Evolutionary conservation across 2,797 vertebrate species (phyloP), one percentile per base, ranked within the genome.

Genomic region (Pseudochaenichthys georgianus): DNA sequence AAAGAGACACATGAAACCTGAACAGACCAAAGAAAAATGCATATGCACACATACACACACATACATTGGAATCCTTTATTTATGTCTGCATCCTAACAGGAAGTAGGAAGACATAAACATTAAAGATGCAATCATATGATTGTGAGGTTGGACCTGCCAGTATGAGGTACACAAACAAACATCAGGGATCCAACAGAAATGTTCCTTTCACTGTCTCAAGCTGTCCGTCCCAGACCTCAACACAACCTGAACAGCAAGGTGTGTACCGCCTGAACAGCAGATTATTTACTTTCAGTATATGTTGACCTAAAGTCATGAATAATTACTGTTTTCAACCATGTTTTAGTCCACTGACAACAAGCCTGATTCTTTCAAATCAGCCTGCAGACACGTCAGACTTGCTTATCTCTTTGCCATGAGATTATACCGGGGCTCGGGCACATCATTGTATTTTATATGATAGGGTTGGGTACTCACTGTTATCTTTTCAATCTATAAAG

Each of bases 11-110:
- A 23, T 59, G 11, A 68, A 52, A 15, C 31, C 41, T 38, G 0
- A 58, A 55, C n/a, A 46, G 34, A 15, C 0, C 41, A 5, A 52
- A 68, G 34, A 67, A n/a, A 31, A 59, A 8, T 16, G 21, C 43
- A 68, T 15, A 38, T 38, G 34, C 34, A 38, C 34, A 38, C 34
- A 67, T 47, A 62, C 51, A 75, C 19, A 72, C 52, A 64, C 70
- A 85, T 78, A 87, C 70, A 79, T 86, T 81, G 87, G 85, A 87
- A 88, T 85, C 65, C 62, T 73, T 78, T 93, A 93, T 93, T 91
- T 93, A 90, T 87, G 87, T 88, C 72, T 77, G 70, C 68, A 71
- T 87, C 82, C 88, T 89, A 89, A 93, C 93, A 93, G 93, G 92
- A 93, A 92, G 80, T 66, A 63, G 50, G 63, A 45, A 79, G 82